These are phyloP conservation scores for Epinotia brunnichana DNA, from an alignment of 2,888 invertebrate species.

Conservation along the genomic window DNA sequence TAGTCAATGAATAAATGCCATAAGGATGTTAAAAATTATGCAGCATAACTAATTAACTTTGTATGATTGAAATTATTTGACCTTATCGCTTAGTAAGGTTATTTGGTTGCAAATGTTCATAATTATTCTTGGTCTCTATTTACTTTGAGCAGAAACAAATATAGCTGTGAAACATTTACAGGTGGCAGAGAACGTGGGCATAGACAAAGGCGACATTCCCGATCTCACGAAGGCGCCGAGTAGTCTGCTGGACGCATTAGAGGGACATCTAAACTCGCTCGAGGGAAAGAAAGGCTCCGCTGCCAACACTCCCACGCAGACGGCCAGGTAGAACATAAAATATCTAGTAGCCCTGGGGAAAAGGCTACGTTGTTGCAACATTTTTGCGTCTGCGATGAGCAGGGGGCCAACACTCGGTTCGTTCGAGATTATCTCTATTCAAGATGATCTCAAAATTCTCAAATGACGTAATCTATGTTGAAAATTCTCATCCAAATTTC, in stretches of 20 bases:
- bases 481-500: no score
- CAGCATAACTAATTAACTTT: background rate
- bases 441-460: no score
- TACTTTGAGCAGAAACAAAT: background rate
- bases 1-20: background rate
- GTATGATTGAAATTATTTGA: background rate
- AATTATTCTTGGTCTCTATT: background rate
- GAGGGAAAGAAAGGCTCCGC: constrained; percentile 96
- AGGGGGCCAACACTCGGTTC: no score
- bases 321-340: constrained; percentile 87
- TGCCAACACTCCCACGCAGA: constrained; percentile 93
- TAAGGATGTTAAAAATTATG: background rate
- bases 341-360: background rate
- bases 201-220: constrained; percentile 99
- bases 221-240: constrained; percentile 99
- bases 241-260: constrained; percentile 97
- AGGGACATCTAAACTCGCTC: constrained; percentile 95
- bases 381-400: background rate
- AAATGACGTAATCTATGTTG: no score
- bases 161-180: constrained; percentile 51
- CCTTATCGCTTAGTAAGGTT: background rate
- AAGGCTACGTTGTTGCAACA: background rate
- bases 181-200: constrained; percentile 93
- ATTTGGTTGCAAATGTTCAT: background rate
- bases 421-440: no score